phyloP scores from a whole-genome alignment of 92 coral and sea anemone species.

The Parazoanthus darwini region DNA sequence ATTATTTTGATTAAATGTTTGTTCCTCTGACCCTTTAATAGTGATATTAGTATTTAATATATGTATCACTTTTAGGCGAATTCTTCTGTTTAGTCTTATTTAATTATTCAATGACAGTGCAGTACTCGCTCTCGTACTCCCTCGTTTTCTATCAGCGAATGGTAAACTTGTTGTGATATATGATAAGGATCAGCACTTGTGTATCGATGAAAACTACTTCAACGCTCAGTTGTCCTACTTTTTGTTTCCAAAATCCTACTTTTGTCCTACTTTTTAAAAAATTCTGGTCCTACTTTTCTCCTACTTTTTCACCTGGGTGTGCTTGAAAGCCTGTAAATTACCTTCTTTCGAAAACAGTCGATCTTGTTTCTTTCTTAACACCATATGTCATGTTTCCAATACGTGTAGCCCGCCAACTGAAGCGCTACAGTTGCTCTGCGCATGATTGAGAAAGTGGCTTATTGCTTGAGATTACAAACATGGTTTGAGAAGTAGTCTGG shows the following conservation, averaged over 20 bases:
- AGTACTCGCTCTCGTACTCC: neutral
- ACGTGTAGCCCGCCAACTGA: too few species aligned
- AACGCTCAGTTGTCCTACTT: neutral
- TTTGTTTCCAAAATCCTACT: neutral
- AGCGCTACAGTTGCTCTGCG: too few species aligned
- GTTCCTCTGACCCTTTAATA: too few species aligned
- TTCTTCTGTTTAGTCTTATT: neutral
- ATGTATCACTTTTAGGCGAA: too few species aligned
- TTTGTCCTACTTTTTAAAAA: neutral
- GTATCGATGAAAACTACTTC: neutral
- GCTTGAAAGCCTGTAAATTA: too few species aligned
- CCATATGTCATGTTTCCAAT: too few species aligned
- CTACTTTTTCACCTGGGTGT: too few species aligned
- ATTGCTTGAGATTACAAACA: neutral
- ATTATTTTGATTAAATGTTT: too few species aligned
- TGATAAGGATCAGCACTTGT: neutral
- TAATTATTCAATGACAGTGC: neutral
- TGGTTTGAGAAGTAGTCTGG: neutral
- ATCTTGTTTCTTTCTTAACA: too few species aligned
- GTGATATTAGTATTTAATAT: too few species aligned
- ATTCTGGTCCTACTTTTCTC: neutral
- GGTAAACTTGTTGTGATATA: constrained; percentile 9
- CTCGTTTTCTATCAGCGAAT: neutral
- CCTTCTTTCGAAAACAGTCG: too few species aligned
- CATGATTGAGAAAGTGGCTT: neutral